Percentiles rank a stretch among this genome's conserved stretches.
These are phyloP conservation scores for Oreonectes daqikongensis DNA, from an alignment of 2,797 vertebrate genomes.

Conservation along the genomic window DNA sequence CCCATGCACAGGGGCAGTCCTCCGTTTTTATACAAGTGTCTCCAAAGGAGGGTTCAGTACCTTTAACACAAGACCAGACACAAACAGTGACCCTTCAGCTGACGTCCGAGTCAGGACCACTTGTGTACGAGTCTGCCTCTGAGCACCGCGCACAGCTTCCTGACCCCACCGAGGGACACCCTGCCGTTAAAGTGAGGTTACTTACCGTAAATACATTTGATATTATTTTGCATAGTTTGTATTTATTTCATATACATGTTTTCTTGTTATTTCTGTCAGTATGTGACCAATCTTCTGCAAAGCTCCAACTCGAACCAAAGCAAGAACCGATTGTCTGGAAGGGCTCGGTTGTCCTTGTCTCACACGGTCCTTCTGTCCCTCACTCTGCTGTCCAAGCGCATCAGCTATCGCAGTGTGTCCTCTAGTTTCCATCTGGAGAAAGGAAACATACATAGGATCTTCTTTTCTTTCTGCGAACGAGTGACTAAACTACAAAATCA, in stretches of 20 bases:
- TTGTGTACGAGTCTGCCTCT: background rate
- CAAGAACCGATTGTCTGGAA: conserved; percentile 70
- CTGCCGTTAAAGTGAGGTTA: conserved; percentile 48
- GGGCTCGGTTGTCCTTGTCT: conserved; percentile 74
- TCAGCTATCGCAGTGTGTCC: conserved; percentile 77
- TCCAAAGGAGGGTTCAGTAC: background rate
- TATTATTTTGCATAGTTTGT: background rate
- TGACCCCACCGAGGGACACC: conserved; percentile 47
- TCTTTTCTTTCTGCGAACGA: conserved; percentile 78
- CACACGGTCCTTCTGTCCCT: conserved; percentile 77
- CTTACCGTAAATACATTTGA: no score
- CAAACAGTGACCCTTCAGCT: conserved; percentile 21
- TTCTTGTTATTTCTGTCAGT: conserved; percentile 57
- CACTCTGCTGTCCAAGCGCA: conserved; percentile 70
- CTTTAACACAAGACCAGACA: conserved; percentile 5
- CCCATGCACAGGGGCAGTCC: conserved; percentile 50
- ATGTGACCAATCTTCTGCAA: conserved; percentile 73
- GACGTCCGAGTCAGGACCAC: background rate
- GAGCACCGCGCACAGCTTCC: conserved; percentile 27
- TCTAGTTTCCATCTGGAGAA: conserved; percentile 77
- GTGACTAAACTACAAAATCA: conserved; percentile 67
- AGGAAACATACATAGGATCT: conserved; percentile 80
- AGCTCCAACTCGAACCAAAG: conserved; percentile 64
- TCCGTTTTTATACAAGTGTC: conserved; percentile 17
- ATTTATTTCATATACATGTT: background rate